Evolutionary conservation across 2,113 vertebrate genomes (phyloP).

Genomic region (Lipophrys pholis): DNA sequence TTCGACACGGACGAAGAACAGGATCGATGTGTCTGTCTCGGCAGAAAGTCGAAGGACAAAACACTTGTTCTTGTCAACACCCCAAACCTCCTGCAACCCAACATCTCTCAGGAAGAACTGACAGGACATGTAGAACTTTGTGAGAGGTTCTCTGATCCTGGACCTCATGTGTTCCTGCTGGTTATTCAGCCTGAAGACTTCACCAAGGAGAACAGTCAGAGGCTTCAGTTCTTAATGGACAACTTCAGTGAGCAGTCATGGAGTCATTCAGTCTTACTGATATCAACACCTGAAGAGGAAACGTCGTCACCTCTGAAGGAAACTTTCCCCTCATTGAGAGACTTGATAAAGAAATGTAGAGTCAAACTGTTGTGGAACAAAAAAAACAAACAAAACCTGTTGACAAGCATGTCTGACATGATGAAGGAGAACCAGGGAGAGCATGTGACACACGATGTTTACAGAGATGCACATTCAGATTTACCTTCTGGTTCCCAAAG

Average conservation of each 20-base stretch:
- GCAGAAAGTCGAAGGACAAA: too few relatives aligned
- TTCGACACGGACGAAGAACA: neutral
- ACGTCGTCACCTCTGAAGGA: neutral
- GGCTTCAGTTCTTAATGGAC: conserved; percentile 8
- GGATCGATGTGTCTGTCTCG: too few relatives aligned
- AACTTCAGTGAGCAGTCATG: conserved; percentile 3
- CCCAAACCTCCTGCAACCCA: neutral
- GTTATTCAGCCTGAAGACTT: conserved; percentile 54
- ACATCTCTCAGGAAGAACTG: conserved; percentile 9
- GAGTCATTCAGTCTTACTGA: conserved; percentile 42
- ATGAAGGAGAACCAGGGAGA: neutral
- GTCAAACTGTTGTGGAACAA: neutral
- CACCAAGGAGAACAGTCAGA: conserved; percentile 27
- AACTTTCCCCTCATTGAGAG: neutral
- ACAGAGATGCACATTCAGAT: neutral
- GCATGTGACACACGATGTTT: neutral
- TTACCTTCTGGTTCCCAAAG: too few relatives aligned
- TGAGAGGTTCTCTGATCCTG: conserved; percentile 30
- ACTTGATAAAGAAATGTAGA: rapidly evolving
- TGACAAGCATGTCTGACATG: neutral
- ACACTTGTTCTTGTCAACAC: neutral
- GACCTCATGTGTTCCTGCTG: conserved; percentile 66
- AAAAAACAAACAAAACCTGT: neutral
- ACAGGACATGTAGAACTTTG: neutral
- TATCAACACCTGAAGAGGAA: conserved; percentile 1